Evolutionary conservation across 1,140 invertebrate species (phyloP).

Genomic region (Plectrocnemia conspersa): DNA sequence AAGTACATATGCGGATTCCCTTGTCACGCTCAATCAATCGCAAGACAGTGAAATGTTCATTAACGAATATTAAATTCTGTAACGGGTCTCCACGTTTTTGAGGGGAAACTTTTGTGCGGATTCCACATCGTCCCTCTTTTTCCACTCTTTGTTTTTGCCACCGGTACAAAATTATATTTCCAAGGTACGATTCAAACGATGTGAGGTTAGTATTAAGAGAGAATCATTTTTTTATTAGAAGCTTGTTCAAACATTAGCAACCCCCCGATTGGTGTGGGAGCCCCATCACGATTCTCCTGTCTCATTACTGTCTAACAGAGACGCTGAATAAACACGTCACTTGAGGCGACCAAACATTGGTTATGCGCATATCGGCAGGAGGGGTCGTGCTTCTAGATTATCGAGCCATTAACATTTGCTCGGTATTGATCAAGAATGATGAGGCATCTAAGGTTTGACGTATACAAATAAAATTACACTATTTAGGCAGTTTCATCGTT

Average conservation of each 20-base stretch:
- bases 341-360: constrained; percentile 6
- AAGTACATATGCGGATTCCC: too few relatives aligned
- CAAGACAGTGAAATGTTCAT: constrained; percentile 4
- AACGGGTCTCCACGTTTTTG: not conserved
- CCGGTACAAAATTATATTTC: too few relatives aligned
- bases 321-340: constrained; percentile 23
- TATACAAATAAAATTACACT: too few relatives aligned
- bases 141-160: too few relatives aligned
- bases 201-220: too few relatives aligned
- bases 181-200: too few relatives aligned
- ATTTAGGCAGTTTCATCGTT: too few relatives aligned
- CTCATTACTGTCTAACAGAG: constrained; percentile 20
- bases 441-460: too few relatives aligned
- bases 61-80: constrained; percentile 6
- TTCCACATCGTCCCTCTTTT: too few relatives aligned
- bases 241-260: constrained; percentile 13
- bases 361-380: too few relatives aligned
- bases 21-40: constrained; percentile 1
- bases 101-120: constrained; percentile 2
- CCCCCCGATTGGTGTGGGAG: not conserved
- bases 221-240: constrained; percentile 18
- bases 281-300: constrained; percentile 6
- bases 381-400: not conserved
- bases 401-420: too few relatives aligned
- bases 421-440: too few relatives aligned